Base-by-base conservation (phyloP, 2,797 vertebrate species). In the Bucorvus abyssinicus region DNA sequence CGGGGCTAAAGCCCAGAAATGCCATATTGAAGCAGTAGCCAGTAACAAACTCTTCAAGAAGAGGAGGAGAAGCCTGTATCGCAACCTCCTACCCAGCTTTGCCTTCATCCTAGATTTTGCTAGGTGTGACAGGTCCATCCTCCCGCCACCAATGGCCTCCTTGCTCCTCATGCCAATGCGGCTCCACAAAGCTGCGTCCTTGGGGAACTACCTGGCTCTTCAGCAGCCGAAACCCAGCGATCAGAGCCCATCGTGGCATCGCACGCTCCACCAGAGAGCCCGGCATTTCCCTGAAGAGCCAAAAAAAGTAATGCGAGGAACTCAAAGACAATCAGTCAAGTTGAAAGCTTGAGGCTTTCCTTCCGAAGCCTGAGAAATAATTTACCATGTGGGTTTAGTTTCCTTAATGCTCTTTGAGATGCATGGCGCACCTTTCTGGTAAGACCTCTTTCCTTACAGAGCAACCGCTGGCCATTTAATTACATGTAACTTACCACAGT, bases 381-480 rank as follows among this genome's bases (percentile, higher is more conserved):
- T 68, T 77, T 55, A 57, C 50, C 45, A 16, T 19, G 47, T 44
- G 71, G 47, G 32, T 65, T 91, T 52, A 8, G 29, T 75, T 92
- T 71, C 38, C 49, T 45, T 71, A 83, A 68, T 80, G 36, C 56
- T 63, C 56, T 74, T 17, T 26, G 68, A 73, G 84, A 63, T 49
- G 63, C 47, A 42, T 59, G 59, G 70, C 91, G 84, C 80, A 75
- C 63, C 18, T 60, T 85, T 77, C 40, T 94, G 77, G 63, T 83
- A 71, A 83, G 56, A 42, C 38, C 65, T 90, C 77, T 84, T 88
- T 44, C 12, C 74, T 90, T 13, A 7, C 13, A 17, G 55, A 57
- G 83, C 49, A 67, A 89, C 55, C 88, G 40, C 90, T 60, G 88
- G 69, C 77, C 78, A n/a, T 70, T 68, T 67, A 70, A 87, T 90